A percentile compares a stretch with the other conserved stretches of the same genome.
phyloP scores from a whole-genome alignment of 1,140 invertebrate species.

The Aplysia californica region DNA sequence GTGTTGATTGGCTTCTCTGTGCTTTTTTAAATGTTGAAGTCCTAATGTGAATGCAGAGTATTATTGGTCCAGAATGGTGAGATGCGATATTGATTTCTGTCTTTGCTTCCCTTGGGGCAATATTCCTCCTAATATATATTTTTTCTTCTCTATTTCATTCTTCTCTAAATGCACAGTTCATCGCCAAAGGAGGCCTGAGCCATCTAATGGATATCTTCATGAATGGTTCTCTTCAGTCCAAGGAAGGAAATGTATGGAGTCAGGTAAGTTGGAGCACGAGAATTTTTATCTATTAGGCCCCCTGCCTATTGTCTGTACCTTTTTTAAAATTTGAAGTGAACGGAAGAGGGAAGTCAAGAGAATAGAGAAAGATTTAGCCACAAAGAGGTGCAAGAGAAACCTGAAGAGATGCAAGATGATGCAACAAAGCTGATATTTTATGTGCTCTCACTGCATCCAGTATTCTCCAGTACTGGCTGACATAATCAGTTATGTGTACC shows the following conservation, averaged over 20 bases:
- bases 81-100: too few relatives aligned
- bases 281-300: too few relatives aligned
- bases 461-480: too few relatives aligned
- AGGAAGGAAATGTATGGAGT: conserved; percentile 68
- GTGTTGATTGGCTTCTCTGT: too few relatives aligned
- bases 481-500: too few relatives aligned
- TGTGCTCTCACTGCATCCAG: too few relatives aligned
- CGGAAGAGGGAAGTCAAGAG: neutral
- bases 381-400: neutral
- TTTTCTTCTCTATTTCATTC: neutral
- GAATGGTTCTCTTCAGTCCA: conserved; percentile 75
- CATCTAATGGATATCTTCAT: conserved; percentile 93
- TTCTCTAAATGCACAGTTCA: conserved; percentile 74
- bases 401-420: neutral
- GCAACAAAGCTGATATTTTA: neutral
- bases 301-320: too few relatives aligned
- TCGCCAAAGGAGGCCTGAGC: conserved; percentile 85
- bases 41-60: too few relatives aligned
- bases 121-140: too few relatives aligned
- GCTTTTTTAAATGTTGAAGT: too few relatives aligned
- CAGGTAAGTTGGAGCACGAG: conserved; percentile 54
- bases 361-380: neutral
- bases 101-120: too few relatives aligned
- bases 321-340: neutral
- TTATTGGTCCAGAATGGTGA: too few relatives aligned